Conservation (phyloP, 2,797 vertebrate species). For the Hephaestus fuliginosus region DNA sequence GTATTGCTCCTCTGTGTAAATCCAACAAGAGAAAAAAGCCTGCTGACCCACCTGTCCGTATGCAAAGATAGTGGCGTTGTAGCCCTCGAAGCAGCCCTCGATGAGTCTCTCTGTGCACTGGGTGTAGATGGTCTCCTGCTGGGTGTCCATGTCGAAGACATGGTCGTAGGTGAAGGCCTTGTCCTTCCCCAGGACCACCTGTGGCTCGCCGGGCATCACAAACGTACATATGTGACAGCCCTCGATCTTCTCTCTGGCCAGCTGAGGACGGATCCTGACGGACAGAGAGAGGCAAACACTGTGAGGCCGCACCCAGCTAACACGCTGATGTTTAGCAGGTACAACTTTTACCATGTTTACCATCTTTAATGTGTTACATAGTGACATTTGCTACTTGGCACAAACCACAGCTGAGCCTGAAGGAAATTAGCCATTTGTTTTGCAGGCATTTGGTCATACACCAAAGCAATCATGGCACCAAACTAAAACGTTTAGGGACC, state of each 20-base stretch:
- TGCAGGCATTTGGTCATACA: not conserved
- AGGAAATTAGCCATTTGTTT: not conserved
- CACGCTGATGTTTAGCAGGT: not conserved
- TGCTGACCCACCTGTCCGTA: slow-evolving; percentile 90
- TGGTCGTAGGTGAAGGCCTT: slow-evolving; percentile 98
- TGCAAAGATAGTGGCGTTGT: slow-evolving; percentile 97
- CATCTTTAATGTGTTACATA: too few relatives aligned
- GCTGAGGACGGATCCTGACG: slow-evolving; percentile 94
- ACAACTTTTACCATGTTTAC: too few relatives aligned
- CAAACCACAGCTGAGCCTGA: not conserved
- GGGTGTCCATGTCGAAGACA: slow-evolving; percentile 93
- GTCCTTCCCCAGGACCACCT: slow-evolving; percentile 97
- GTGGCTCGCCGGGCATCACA: slow-evolving; percentile 95
- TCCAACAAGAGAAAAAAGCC: not conserved
- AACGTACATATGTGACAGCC: slow-evolving; percentile 98
- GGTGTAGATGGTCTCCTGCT: slow-evolving; percentile 92
- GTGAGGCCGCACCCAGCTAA: not conserved
- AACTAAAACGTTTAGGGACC: not conserved
- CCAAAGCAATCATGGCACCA: too few relatives aligned
- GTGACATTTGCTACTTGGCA: not conserved
- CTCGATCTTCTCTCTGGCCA: slow-evolving; percentile 97
- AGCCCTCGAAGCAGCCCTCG: slow-evolving; percentile 97
- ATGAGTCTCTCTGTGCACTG: slow-evolving; percentile 95
- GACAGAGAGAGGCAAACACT: slow-evolving; percentile 2
- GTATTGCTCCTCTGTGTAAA: not conserved